Evolutionary conservation across 1,140 invertebrate genomes (phyloP).

Genomic region (Orussus abietinus): DNA sequence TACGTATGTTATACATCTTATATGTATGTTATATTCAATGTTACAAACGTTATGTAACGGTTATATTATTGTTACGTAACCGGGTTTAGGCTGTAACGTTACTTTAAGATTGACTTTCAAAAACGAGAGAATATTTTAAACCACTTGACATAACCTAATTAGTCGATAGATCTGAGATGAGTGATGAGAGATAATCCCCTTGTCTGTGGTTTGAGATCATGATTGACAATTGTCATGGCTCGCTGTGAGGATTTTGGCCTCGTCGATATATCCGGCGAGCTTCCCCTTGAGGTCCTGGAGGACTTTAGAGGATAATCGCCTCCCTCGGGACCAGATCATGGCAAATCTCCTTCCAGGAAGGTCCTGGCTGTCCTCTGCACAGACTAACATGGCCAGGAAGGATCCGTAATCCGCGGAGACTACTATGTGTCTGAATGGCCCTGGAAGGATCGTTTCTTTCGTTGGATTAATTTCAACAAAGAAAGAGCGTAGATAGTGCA

Average conservation of each 20-base stretch:
- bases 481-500: not conserved
- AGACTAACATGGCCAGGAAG: constrained; percentile 20
- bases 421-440: constrained; percentile 17
- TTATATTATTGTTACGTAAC: too few species aligned
- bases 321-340: constrained; percentile 33
- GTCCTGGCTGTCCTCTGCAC: constrained; percentile 14
- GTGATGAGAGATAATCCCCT: too few species aligned
- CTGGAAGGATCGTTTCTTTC: constrained; percentile 14
- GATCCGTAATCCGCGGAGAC: constrained; percentile 15
- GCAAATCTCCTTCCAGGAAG: constrained; percentile 20
- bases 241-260: constrained; percentile 16
- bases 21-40: too few species aligned
- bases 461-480: constrained; percentile 1
- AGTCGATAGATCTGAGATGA: too few species aligned
- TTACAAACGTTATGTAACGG: too few species aligned
- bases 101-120: too few species aligned
- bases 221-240: constrained; percentile 19
- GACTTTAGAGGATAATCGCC: constrained; percentile 14
- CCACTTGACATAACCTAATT: too few species aligned
- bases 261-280: constrained; percentile 20
- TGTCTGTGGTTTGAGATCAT: not conserved
- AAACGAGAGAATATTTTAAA: too few species aligned
- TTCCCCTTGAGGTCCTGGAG: constrained; percentile 18
- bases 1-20: too few species aligned
- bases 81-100: too few species aligned